These are phyloP conservation scores for Argynnis bischoffii DNA, from an alignment of 2,888 invertebrate species.

Conservation along the genomic window DNA sequence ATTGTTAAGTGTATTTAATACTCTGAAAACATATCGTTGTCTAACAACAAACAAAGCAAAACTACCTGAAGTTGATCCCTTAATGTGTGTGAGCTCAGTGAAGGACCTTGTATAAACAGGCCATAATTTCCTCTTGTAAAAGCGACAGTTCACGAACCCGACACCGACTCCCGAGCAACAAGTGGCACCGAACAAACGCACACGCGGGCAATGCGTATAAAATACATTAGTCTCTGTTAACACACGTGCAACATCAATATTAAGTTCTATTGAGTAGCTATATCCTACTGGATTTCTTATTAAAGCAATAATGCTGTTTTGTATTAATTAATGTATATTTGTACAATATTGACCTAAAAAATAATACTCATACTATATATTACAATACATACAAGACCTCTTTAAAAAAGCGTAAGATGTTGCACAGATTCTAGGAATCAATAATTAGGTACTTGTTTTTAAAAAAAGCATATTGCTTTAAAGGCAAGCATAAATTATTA, in stretches of 20 bases:
- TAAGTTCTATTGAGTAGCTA: slow-evolving; percentile 27
- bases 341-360: not conserved
- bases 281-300: slow-evolving; percentile 22
- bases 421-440: too few relatives aligned
- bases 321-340: not conserved
- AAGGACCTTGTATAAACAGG: slow-evolving; percentile 38
- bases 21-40: not conserved
- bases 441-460: too few relatives aligned
- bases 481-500: slow-evolving; percentile 1
- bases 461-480: not conserved
- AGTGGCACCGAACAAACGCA: slow-evolving; percentile 36
- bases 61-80: slow-evolving; percentile 46
- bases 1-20: not conserved
- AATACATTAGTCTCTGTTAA: slow-evolving; percentile 1
- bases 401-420: too few relatives aligned
- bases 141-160: slow-evolving; percentile 43
- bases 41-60: slow-evolving; percentile 43
- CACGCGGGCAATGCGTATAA: slow-evolving; percentile 24
- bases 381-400: too few relatives aligned
- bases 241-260: slow-evolving; percentile 21
- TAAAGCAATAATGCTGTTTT: not conserved
- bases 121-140: slow-evolving; percentile 41
- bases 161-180: slow-evolving; percentile 40
- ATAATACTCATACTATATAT: not conserved
- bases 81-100: slow-evolving; percentile 41